Conservation (phyloP, 1,140 invertebrate species). For the Telenomus remus region DNA sequence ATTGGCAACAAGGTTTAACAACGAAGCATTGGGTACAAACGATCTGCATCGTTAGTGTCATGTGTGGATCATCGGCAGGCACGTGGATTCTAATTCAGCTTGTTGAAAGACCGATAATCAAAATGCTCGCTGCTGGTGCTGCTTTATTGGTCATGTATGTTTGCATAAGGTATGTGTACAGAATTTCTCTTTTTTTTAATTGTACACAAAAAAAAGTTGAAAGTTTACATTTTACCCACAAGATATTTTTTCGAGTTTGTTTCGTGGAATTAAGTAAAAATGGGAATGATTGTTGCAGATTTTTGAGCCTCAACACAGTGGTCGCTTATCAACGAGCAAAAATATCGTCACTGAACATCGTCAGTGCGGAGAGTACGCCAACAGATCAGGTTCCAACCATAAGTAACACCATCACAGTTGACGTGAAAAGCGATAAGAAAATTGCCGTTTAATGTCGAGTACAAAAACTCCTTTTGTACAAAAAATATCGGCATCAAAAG, state of each 20-base stretch:
- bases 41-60: constrained; percentile 79
- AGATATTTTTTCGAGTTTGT: no score
- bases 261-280: no score
- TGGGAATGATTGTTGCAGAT: constrained; percentile 79
- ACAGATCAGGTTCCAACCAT: constrained; percentile 76
- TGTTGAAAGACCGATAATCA: constrained; percentile 84
- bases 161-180: constrained; percentile 82
- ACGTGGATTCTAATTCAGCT: constrained; percentile 90
- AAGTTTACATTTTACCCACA: no score
- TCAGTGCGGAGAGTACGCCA: constrained; percentile 69
- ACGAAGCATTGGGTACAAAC: constrained; percentile 87
- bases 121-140: constrained; percentile 86
- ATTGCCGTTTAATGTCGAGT: constrained; percentile 32
- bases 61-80: constrained; percentile 83
- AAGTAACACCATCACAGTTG: constrained; percentile 75
- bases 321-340: constrained; percentile 91
- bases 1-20: constrained; percentile 88
- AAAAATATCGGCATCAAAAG: no score
- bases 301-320: constrained; percentile 89
- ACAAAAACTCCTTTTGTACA: no score
- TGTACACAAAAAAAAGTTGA: no score
- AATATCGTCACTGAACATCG: constrained; percentile 90
- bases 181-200: constrained; percentile 20
- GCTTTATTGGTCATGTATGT: constrained; percentile 88
- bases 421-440: constrained; percentile 65